Evolutionary conservation across 2,113 vertebrate species (phyloP).

Genomic region (Tragelaphus buxtoni): DNA sequence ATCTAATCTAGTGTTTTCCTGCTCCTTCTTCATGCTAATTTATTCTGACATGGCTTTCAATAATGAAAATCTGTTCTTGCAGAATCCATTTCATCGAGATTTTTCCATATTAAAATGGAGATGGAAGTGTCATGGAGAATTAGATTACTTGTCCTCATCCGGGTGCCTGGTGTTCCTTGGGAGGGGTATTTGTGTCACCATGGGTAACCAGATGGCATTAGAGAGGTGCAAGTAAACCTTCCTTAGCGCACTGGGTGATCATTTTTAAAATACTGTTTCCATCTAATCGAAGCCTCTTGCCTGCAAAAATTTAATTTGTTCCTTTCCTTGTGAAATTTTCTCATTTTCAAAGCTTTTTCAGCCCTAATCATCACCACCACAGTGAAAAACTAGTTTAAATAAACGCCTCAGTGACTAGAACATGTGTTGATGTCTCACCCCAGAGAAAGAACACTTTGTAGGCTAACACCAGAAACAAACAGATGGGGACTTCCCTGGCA

Average conservation of each 20-base stretch:
- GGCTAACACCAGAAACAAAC: background rate
- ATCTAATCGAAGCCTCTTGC: constrained; percentile 17
- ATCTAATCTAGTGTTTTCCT: constrained; percentile 55
- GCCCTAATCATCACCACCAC: constrained; percentile 28
- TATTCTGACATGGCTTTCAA: constrained; percentile 70
- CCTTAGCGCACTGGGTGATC: background rate
- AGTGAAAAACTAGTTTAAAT: constrained; percentile 38
- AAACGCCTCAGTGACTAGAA: background rate
- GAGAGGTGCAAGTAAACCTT: background rate
- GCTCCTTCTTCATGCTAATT: constrained; percentile 70
- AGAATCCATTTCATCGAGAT: constrained; percentile 66
- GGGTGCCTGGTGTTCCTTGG: background rate
- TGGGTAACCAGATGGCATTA: constrained; percentile 50
- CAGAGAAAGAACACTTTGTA: background rate
- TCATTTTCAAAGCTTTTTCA: constrained; percentile 49
- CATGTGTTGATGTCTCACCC: background rate
- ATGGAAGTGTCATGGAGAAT: constrained; percentile 62
- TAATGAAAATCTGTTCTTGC: constrained; percentile 71
- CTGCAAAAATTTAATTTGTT: constrained; percentile 34
- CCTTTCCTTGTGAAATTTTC: constrained; percentile 33
- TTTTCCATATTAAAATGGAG: constrained; percentile 70
- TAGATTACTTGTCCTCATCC: constrained; percentile 52
- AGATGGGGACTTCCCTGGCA: background rate
- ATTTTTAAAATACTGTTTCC: constrained; percentile 29
- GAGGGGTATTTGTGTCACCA: background rate